Base-by-base conservation (phyloP, 2,797 vertebrate species). In the Eurystomus glaucurus region DNA sequence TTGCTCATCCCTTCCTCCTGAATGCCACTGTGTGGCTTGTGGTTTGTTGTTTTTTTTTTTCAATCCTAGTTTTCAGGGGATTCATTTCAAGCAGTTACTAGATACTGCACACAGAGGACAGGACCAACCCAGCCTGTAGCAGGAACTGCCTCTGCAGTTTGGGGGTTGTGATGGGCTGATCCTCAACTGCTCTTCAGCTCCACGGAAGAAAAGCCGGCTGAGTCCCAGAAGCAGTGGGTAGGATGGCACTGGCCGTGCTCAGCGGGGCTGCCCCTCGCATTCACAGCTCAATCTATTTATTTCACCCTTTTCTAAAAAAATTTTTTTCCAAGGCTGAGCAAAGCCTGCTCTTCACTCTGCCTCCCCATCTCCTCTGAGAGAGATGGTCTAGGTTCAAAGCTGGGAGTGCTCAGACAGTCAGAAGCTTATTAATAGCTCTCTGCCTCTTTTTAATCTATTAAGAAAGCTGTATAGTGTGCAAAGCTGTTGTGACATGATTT, bases 371-470 rank as follows among this genome's bases (percentile, higher is more conserved):
- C 9, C 46, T 52, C 39, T 18, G 22, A 46, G 72, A 48, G 57
- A 51, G 54, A 22, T 14, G 69, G 39, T 81, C 76, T 71, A 16
- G 14, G 50, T 90, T 54, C 77, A 78, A 80, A 75, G 61, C 43
- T 66, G 76, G 52, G 88, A 71, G 71, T 41, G 82, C 62, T 91
- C 41, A 85, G 68, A 46, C 93, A 90, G 55, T 88, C 79, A 88
- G 83, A 83, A 74, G 76, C 72, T 86, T 96, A 91, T 96, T 93
- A 96, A 95, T 84, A 93, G 69, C 61, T 35, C 92, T 37, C 79
- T 60, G 91, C 64, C 60, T 80, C 79, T 83, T 81, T 90, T 84
- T 86, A 94, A 88, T 90, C 85, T 86, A 71, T 41, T 86, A 14
- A 39, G 39, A 89, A 64, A 90, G 76, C 88, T 18, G 28, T 90